Evolutionary conservation across 2,888 invertebrate species (phyloP).

Genomic region (Pharmacophagus antenor): DNA sequence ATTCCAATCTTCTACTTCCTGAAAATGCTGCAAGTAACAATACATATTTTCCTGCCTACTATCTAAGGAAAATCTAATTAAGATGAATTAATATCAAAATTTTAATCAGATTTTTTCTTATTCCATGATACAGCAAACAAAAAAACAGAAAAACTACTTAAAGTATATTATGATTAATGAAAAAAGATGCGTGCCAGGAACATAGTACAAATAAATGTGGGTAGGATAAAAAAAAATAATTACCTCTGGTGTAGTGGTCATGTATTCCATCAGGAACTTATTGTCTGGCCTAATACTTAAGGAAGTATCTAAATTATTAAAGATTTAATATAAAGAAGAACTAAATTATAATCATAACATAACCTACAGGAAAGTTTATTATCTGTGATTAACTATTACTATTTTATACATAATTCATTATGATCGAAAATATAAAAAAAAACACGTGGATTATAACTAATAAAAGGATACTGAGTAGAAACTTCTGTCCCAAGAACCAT

Average conservation of each 20-base stretch:
- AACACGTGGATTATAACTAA: constrained; percentile 56
- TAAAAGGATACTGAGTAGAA: constrained; percentile 72
- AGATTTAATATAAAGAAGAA: constrained; percentile 24
- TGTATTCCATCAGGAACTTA: constrained; percentile 69
- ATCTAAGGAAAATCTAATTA: too few species aligned
- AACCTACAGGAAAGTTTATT: constrained; percentile 11
- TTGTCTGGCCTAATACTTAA: constrained; percentile 66
- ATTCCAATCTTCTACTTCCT: constrained; percentile 20
- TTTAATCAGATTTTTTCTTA: too few species aligned
- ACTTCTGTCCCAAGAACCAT: constrained; percentile 61
- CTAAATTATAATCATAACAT: constrained; percentile 26
- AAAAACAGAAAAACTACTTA: too few species aligned
- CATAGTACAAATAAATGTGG: neutral
- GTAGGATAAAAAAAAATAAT: constrained; percentile 12
- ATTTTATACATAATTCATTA: neutral
- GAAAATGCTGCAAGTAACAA: constrained; percentile 3
- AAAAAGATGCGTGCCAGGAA: too few species aligned
- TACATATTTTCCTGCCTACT: neutral
- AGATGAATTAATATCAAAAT: too few species aligned
- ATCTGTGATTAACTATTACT: neutral
- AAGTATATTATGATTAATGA: too few species aligned
- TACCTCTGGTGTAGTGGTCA: constrained; percentile 68
- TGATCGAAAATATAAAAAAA: constrained; percentile 16
- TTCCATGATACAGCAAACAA: too few species aligned
- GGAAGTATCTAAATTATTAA: constrained; percentile 37